Percentiles rank a stretch among this genome's conserved stretches.
phyloP scores from a whole-genome alignment of 2,888 invertebrate species.

The Loripinus fragilis region DNA sequence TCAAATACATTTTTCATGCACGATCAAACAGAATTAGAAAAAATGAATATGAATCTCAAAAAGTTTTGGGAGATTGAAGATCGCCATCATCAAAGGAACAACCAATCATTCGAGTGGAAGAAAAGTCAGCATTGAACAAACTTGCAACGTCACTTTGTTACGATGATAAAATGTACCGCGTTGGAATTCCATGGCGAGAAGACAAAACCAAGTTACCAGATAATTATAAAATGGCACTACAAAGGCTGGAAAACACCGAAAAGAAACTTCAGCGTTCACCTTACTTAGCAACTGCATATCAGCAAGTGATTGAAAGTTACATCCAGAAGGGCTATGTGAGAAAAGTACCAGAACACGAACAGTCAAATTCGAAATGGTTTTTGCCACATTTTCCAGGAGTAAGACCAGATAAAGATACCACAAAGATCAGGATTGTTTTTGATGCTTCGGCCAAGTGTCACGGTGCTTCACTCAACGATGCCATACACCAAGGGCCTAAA shows the following conservation, averaged over 20 bases:
- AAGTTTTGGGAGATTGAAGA: conserved; percentile 41
- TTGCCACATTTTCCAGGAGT: conserved; percentile 58
- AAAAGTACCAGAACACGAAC: conserved; percentile 24
- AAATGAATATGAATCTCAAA: conserved; percentile 4
- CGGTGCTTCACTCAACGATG: conserved; percentile 43
- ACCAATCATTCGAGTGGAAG: background rate
- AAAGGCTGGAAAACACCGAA: conserved; percentile 30
- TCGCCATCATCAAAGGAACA: no score
- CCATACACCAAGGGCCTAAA: conserved; percentile 56
- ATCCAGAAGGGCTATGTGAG: conserved; percentile 46
- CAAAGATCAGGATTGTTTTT: conserved; percentile 56
- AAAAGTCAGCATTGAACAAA: background rate
- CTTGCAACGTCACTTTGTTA: conserved; percentile 4
- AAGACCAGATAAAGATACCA: conserved; percentile 37
- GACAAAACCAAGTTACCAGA: conserved; percentile 1
- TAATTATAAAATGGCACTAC: conserved; percentile 23
- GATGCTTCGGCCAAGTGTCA: conserved; percentile 50
- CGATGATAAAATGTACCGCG: conserved; percentile 20
- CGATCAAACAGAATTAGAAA: background rate
- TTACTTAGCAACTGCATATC: conserved; percentile 29
- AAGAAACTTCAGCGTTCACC: conserved; percentile 23
- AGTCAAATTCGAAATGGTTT: conserved; percentile 29
- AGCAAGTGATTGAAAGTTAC: conserved; percentile 40
- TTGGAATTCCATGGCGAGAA: conserved; percentile 31
- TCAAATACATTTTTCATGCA: background rate